phyloP scores from a whole-genome alignment of 2,888 invertebrate genomes.

The Rotaria sp. region DNA sequence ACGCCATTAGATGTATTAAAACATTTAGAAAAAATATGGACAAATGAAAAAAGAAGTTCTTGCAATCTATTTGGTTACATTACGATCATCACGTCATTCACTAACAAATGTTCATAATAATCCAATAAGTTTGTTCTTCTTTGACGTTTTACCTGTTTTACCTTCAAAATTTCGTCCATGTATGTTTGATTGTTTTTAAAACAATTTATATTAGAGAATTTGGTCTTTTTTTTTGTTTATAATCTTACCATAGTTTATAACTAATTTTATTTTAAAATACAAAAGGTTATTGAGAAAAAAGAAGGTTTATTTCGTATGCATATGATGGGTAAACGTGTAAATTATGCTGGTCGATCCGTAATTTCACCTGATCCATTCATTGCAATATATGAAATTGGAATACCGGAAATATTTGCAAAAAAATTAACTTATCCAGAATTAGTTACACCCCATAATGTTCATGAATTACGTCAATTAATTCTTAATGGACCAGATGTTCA shows the following conservation, averaged over 20 bases:
- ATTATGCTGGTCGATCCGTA: conserved; percentile 90
- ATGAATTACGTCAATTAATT: conserved; percentile 74
- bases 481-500: conserved; percentile 82
- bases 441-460: conserved; percentile 85
- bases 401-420: conserved; percentile 85
- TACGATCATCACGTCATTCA: background rate
- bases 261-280: no score
- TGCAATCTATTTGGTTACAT: conserved; percentile 44
- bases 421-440: conserved; percentile 85
- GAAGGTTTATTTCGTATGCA: conserved; percentile 87
- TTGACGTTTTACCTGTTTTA: conserved; percentile 73
- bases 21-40: conserved; percentile 68
- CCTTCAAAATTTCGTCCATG: conserved; percentile 79
- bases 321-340: conserved; percentile 99
- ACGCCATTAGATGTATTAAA: conserved; percentile 54
- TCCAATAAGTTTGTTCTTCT: conserved; percentile 71
- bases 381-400: conserved; percentile 87
- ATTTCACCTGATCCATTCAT: conserved; percentile 97
- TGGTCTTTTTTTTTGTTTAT: no score
- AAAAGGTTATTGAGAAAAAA: conserved; percentile 79
- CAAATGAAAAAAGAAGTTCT: conserved; percentile 67
- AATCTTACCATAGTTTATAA: no score
- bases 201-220: no score
- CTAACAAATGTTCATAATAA: background rate
- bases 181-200: no score